Evolutionary conservation across 1,140 invertebrate genomes (phyloP).

Genomic region (Potamilus streckersoni): DNA sequence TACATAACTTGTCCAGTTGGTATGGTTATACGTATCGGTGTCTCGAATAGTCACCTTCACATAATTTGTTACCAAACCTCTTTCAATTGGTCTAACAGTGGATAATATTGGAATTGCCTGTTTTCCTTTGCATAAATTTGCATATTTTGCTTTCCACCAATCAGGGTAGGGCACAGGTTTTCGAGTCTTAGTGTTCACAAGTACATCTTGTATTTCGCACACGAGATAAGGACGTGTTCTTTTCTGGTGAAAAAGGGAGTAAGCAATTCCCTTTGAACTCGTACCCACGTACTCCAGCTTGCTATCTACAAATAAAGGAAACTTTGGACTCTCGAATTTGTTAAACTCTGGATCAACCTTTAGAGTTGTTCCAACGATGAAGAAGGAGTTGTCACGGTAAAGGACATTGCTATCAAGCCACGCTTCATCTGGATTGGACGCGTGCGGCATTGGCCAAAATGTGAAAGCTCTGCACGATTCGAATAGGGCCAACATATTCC

Average conservation of each 20-base stretch:
- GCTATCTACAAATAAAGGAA: slow-evolving; percentile 1
- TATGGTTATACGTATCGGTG: slow-evolving; percentile 14
- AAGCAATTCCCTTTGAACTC: slow-evolving; percentile 1
- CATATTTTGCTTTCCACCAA: slow-evolving; percentile 14
- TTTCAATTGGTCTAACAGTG: neutral
- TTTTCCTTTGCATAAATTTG: neutral
- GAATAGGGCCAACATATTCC: slow-evolving; percentile 6
- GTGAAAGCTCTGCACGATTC: slow-evolving; percentile 8
- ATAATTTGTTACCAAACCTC: neutral
- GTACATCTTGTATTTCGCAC: slow-evolving; percentile 17
- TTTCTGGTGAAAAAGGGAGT: neutral
- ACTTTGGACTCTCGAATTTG: slow-evolving; percentile 1
- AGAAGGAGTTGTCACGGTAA: neutral
- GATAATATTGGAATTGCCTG: neutral
- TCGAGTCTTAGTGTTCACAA: neutral
- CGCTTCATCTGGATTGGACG: neutral
- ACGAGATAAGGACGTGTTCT: neutral
- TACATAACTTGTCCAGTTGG: slow-evolving; percentile 14
- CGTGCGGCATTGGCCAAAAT: neutral
- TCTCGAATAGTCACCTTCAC: slow-evolving; percentile 5
- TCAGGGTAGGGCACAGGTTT: slow-evolving; percentile 10
- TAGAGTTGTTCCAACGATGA: neutral
- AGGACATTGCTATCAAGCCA: slow-evolving; percentile 2
- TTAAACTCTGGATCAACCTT: neutral
- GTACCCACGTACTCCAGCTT: slow-evolving; percentile 5